Evolutionary conservation across 23 tunicate species (phyloP).

Genomic region (Oikopleura dioica): DNA sequence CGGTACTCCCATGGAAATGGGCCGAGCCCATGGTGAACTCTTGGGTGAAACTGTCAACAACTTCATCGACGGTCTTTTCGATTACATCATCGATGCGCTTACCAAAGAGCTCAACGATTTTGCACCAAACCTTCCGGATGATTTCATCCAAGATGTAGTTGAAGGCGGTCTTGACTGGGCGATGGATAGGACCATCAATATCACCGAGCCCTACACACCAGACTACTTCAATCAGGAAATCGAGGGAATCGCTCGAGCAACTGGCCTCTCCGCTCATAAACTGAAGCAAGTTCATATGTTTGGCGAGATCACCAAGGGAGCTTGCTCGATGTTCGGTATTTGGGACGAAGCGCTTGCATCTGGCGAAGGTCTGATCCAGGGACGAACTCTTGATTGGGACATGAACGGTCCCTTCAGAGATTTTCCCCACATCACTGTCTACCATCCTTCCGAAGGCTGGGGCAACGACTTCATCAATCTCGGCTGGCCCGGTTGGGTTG

Average conservation of each 20-base stretch:
- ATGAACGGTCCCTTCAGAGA: constrained; percentile 40
- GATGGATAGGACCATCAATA: background rate
- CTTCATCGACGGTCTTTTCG: constrained; percentile 24
- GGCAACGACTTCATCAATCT: constrained; percentile 45
- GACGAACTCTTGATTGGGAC: constrained; percentile 75
- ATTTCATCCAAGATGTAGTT: background rate
- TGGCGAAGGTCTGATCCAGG: constrained; percentile 28
- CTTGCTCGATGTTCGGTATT: constrained; percentile 87
- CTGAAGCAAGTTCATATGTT: background rate
- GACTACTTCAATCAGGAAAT: constrained; percentile 54
- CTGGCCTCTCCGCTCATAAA: constrained; percentile 18
- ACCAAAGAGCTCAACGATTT: background rate
- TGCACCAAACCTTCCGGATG: background rate
- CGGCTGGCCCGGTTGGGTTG: constrained; percentile 91
- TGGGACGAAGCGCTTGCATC: constrained; percentile 52
- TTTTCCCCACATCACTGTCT: constrained; percentile 17
- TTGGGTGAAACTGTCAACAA: constrained; percentile 29
- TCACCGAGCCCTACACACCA: constrained; percentile 30
- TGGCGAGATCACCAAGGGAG: constrained; percentile 66
- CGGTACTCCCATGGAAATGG: constrained; percentile 93
- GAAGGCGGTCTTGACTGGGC: background rate
- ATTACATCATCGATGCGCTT: background rate
- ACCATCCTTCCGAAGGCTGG: constrained; percentile 43
- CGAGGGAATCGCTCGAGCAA: constrained; percentile 46
- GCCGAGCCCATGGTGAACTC: constrained; percentile 56